phyloP scores from a whole-genome alignment of 2,113 vertebrate species.

The Lanius ludovicianus region DNA sequence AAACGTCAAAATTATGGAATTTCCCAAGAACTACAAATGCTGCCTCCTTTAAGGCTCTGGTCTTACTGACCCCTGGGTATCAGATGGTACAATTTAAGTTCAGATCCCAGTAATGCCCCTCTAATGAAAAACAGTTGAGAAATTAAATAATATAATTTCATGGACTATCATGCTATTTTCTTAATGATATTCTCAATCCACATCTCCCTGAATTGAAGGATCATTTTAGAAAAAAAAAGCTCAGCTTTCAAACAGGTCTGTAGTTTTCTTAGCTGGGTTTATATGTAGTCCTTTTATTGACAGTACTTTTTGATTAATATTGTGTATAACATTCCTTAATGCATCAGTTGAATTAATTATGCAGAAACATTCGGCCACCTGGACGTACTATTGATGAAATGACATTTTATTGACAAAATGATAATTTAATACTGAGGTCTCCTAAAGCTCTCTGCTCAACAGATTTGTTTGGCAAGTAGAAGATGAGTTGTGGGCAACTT shows the following conservation, averaged over 20 bases:
- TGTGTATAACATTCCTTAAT: constrained; percentile 74
- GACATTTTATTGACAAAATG: constrained; percentile 77
- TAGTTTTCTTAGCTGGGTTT: constrained; percentile 33
- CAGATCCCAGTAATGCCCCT: neutral
- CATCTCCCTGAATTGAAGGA: neutral
- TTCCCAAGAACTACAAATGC: neutral
- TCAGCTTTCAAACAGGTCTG: constrained; percentile 1
- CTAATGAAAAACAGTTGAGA: neutral
- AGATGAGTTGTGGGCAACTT: neutral
- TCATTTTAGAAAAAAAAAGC: neutral
- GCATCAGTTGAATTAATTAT: constrained; percentile 76
- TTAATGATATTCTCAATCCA: constrained; percentile 21
- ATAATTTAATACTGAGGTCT: constrained; percentile 69
- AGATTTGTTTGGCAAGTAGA: neutral
- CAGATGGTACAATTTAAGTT: neutral
- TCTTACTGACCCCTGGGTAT: neutral
- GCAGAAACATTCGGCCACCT: constrained; percentile 66
- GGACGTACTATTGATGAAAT: constrained; percentile 62
- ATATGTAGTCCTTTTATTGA: constrained; percentile 54
- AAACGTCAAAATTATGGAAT: neutral
- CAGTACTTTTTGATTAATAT: constrained; percentile 74
- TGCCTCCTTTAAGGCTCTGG: neutral
- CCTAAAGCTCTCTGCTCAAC: constrained; percentile 36
- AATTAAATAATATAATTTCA: neutral
- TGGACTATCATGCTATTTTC: neutral